phyloP scores from a whole-genome alignment of 2,888 invertebrate genomes.

The Anorthoa munda region DNA sequence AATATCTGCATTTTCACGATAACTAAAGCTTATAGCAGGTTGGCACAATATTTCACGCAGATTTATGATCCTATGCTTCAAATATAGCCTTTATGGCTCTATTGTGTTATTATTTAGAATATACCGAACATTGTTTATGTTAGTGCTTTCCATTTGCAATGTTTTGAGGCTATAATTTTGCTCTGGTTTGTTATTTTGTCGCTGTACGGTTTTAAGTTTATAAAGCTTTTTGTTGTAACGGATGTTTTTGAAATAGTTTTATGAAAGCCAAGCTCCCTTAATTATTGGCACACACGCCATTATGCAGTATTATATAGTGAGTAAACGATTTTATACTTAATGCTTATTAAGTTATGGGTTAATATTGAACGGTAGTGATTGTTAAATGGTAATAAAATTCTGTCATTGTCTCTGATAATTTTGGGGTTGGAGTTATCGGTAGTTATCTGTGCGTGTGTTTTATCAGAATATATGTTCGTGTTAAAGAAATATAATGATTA shows the following conservation, averaged over 20 bases:
- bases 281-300: slow-evolving; percentile 60
- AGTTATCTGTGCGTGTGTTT: slow-evolving; percentile 3
- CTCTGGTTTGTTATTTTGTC: slow-evolving; percentile 34
- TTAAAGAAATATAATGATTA: neutral
- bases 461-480: slow-evolving; percentile 2
- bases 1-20: slow-evolving; percentile 18
- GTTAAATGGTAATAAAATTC: slow-evolving; percentile 7
- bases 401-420: slow-evolving; percentile 22
- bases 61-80: slow-evolving; percentile 13
- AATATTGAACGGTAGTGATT: slow-evolving; percentile 12
- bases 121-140: slow-evolving; percentile 23
- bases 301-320: slow-evolving; percentile 51
- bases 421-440: slow-evolving; percentile 14
- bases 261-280: slow-evolving; percentile 51
- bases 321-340: slow-evolving; percentile 34
- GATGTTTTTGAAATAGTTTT: slow-evolving; percentile 59
- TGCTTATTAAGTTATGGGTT: neutral
- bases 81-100: slow-evolving; percentile 27
- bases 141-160: slow-evolving; percentile 17
- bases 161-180: slow-evolving; percentile 23
- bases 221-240: slow-evolving; percentile 58
- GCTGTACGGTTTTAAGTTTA: slow-evolving; percentile 24
- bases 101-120: slow-evolving; percentile 27
- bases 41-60: slow-evolving; percentile 1
- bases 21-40: neutral